phyloP scores from a whole-genome alignment of 2,797 vertebrate genomes.

The Cuniculus paca region DNA sequence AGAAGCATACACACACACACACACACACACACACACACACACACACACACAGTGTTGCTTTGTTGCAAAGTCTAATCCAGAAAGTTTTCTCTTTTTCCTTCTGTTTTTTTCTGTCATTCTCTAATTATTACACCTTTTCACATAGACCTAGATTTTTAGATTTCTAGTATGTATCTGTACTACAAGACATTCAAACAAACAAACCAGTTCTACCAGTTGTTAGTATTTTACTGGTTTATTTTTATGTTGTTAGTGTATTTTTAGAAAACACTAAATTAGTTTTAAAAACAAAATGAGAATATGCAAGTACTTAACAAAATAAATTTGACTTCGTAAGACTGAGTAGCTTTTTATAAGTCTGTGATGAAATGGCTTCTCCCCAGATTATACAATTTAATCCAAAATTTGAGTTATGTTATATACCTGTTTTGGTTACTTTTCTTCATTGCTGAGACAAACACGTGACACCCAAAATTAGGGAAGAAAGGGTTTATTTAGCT shows the following conservation, averaged over 20 bases:
- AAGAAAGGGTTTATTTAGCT: too few relatives aligned
- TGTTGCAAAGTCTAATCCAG: background rate
- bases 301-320: background rate
- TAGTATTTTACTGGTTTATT: background rate
- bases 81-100: background rate
- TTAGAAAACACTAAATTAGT: background rate
- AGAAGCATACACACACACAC: background rate
- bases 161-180: background rate
- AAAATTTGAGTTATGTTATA: background rate
- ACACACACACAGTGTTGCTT: background rate
- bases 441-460: too few relatives aligned
- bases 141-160: slow-evolving; percentile 19
- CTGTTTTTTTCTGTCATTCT: background rate
- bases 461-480: too few relatives aligned
- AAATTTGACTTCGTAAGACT: slow-evolving; percentile 51
- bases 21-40: background rate
- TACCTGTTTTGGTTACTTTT: too few relatives aligned
- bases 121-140: slow-evolving; percentile 9
- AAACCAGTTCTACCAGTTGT: background rate
- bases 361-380: slow-evolving; percentile 15
- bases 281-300: background rate
- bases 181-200: background rate
- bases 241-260: background rate
- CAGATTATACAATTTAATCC: background rate
- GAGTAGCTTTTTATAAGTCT: slow-evolving; percentile 52